Conservation (phyloP, 2,888 invertebrate genomes). For the Celastrina argiolus region DNA sequence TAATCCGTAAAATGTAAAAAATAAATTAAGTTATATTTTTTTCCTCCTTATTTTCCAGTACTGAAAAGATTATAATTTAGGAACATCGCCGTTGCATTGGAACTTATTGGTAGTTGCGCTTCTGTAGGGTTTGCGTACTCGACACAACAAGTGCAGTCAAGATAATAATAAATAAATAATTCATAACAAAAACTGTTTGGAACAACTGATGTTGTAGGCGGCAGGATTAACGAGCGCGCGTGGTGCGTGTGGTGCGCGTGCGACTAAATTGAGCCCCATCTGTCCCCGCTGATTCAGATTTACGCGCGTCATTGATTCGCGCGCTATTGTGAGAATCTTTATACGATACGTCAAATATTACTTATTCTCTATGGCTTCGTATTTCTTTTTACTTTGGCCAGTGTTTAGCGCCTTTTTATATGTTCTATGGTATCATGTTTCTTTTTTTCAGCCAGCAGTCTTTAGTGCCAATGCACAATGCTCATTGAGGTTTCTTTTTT, state of each 20-base stretch:
- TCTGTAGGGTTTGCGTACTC: too few species aligned
- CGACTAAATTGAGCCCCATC: slow-evolving; percentile 37
- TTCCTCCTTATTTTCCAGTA: too few species aligned
- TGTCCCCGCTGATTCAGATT: slow-evolving; percentile 61
- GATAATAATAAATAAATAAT: too few species aligned
- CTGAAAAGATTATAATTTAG: too few species aligned
- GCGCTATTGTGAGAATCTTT: slow-evolving; percentile 52
- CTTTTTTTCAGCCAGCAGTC: background rate
- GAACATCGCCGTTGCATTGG: too few species aligned
- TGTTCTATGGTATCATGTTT: background rate
- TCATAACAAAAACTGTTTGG: background rate
- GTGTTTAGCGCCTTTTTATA: background rate
- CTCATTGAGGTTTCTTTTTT: slow-evolving; percentile 32
- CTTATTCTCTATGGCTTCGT: slow-evolving; percentile 32
- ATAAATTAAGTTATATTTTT: too few species aligned
- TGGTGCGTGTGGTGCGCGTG: slow-evolving; percentile 40
- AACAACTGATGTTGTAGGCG: slow-evolving; percentile 48
- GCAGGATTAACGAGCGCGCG: slow-evolving; percentile 60
- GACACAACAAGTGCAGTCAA: too few species aligned
- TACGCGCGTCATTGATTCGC: slow-evolving; percentile 45
- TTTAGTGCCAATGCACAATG: background rate
- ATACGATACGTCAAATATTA: slow-evolving; percentile 46
- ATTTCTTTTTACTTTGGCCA: slow-evolving; percentile 31
- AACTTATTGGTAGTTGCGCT: too few species aligned
- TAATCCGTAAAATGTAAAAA: too few species aligned